Percentiles rank a stretch among this genome's conserved stretches.
phyloP scores from a whole-genome alignment of 2,113 vertebrate genomes.

The Corvus cornix region DNA sequence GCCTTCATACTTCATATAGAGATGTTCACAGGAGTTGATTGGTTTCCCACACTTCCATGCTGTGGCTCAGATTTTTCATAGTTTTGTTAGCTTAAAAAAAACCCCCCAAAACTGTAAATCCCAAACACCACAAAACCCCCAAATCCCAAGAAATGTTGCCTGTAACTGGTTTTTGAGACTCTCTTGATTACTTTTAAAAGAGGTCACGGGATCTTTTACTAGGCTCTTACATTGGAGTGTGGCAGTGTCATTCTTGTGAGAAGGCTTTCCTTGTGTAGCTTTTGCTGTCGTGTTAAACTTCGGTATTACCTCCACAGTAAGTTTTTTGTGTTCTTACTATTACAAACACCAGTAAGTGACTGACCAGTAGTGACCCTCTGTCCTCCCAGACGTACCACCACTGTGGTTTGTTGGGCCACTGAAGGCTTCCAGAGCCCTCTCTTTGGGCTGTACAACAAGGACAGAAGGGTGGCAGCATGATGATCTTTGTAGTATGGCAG shows the following conservation, averaged over 20 bases:
- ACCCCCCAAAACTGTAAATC: accelerated
- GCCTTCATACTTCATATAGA: not conserved
- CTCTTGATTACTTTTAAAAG: not conserved
- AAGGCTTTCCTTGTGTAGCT: not conserved
- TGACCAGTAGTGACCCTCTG: not conserved
- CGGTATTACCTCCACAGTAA: not conserved
- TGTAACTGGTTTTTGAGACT: not conserved
- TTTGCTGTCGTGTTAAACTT: not conserved
- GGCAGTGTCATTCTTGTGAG: not conserved
- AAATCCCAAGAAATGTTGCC: not conserved
- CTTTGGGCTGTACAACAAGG: not conserved
- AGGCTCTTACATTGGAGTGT: not conserved
- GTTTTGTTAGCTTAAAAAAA: not conserved
- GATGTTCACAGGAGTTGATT: not conserved
- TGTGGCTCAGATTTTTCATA: not conserved
- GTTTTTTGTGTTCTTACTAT: not conserved
- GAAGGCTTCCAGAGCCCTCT: not conserved
- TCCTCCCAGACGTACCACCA: accelerated
- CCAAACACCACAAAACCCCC: not conserved
- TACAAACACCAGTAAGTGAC: not conserved
- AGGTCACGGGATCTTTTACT: not conserved
- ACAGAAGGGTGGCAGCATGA: not conserved
- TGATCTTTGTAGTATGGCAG: not conserved
- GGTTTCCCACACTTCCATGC: not conserved
- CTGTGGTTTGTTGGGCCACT: not conserved